Conservation (phyloP, 30 jellyfish, hydroid and myxozoan species). For the Chironex yamaguchii region DNA sequence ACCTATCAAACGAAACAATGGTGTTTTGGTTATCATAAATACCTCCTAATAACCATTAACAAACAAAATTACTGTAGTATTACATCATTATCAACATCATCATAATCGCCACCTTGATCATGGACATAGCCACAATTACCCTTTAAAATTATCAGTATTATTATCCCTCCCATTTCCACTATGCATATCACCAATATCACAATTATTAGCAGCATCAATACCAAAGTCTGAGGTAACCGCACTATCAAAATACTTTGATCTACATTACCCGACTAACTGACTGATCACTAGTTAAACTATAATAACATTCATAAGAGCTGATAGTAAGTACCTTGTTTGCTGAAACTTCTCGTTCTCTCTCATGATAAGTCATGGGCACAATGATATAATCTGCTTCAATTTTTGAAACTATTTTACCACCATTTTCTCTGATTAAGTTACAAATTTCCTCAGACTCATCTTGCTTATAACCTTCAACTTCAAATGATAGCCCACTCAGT, state of each 20-base stretch:
- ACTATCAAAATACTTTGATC: too few relatives aligned
- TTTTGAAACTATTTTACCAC: slow-evolving; percentile 56
- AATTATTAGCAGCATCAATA: too few relatives aligned
- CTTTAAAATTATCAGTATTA: neutral
- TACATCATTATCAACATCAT: neutral
- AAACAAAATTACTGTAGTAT: too few relatives aligned
- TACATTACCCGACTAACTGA: too few relatives aligned
- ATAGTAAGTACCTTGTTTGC: slow-evolving; percentile 50
- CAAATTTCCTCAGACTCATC: slow-evolving; percentile 68
- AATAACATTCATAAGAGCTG: too few relatives aligned
- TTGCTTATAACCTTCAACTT: slow-evolving; percentile 62
- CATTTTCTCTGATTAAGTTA: slow-evolving; percentile 59
- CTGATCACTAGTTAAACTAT: too few relatives aligned
- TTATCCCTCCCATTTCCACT: too few relatives aligned
- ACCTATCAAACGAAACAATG: slow-evolving; percentile 63
- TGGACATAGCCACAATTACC: neutral
- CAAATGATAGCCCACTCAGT: slow-evolving; percentile 11
- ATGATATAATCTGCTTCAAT: slow-evolving; percentile 73
- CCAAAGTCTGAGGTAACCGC: too few relatives aligned
- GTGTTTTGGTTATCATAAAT: too few relatives aligned
- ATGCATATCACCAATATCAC: too few relatives aligned
- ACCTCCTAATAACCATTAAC: too few relatives aligned
- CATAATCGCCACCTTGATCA: neutral
- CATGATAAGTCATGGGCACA: slow-evolving; percentile 79
- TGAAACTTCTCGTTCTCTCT: neutral